Evolutionary conservation across 1,140 invertebrate genomes (phyloP).

Genomic region (Formica selysi): DNA sequence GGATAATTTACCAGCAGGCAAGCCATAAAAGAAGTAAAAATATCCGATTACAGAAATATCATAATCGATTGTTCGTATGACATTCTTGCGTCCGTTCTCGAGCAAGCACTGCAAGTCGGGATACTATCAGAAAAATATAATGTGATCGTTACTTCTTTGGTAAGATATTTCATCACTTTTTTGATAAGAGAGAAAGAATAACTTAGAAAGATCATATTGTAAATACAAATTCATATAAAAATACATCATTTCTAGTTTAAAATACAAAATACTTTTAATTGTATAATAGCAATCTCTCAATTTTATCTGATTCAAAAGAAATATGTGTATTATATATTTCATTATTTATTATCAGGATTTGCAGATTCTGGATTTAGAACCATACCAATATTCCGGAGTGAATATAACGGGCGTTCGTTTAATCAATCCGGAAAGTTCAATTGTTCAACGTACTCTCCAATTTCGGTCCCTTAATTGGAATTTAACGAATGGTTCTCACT

Average conservation of each 20-base stretch:
- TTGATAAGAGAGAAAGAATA: neutral
- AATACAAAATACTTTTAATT: neutral
- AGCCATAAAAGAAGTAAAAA: conserved; percentile 73
- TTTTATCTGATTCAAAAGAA: neutral
- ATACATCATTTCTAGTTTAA: conserved; percentile 3
- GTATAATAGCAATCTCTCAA: neutral
- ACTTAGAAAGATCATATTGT: neutral
- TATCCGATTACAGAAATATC: conserved; percentile 86
- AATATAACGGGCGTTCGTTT: conserved; percentile 94
- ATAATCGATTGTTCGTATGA: conserved; percentile 92
- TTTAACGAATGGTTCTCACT: conserved; percentile 74
- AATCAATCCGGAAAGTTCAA: conserved; percentile 88
- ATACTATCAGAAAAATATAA: conserved; percentile 96
- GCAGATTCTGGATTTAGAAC: conserved; percentile 92
- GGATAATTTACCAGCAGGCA: conserved; percentile 55
- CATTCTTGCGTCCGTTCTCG: conserved; percentile 91
- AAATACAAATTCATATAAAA: conserved; percentile 12
- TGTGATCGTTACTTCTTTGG: conserved; percentile 94
- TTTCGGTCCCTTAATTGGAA: conserved; percentile 72
- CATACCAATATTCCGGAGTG: conserved; percentile 93
- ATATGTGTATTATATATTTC: neutral
- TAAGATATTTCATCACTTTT: conserved; percentile 80
- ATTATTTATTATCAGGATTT: conserved; percentile 88
- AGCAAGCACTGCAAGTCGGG: conserved; percentile 96
- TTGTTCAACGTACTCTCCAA: conserved; percentile 86